phyloP scores from a whole-genome alignment of 2,888 invertebrate genomes.

The Trichogramma evanescens region DNA sequence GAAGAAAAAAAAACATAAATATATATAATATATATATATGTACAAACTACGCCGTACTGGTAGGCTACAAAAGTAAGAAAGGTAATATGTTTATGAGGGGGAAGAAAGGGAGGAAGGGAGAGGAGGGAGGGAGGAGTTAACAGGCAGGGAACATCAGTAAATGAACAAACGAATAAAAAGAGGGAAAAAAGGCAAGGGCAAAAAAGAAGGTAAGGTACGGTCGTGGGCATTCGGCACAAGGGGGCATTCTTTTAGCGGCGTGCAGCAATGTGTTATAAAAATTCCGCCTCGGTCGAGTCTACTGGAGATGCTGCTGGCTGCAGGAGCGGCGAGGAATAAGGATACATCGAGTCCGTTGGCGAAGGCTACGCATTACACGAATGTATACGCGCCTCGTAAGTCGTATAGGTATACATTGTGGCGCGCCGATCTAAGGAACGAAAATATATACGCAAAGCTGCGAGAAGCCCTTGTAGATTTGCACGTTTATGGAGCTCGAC shows the following conservation, averaged over 20 bases:
- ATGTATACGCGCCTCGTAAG: no score
- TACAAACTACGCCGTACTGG: background rate
- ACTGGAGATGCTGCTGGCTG: constrained; percentile 10
- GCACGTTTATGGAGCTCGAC: constrained; percentile 21
- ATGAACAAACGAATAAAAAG: background rate
- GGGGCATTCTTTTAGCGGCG: background rate
- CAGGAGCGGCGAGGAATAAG: background rate
- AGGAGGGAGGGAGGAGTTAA: background rate
- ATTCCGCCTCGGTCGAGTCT: constrained; percentile 16
- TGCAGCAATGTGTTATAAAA: constrained; percentile 26
- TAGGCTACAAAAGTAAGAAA: background rate
- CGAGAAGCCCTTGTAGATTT: no score
- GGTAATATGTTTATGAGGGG: background rate
- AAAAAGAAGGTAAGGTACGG: background rate
- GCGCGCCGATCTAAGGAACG: no score
- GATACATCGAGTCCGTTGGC: constrained; percentile 25
- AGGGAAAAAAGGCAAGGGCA: background rate
- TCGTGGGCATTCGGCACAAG: no score
- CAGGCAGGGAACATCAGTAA: background rate
- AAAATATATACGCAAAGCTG: no score
- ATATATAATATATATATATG: no score
- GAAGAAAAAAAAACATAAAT: background rate
- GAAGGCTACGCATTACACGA: background rate
- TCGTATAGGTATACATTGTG: no score
- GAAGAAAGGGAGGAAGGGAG: background rate